Base-by-base conservation (phyloP, 92 coral and sea anemone genomes). In the Phenganax marumi region DNA sequence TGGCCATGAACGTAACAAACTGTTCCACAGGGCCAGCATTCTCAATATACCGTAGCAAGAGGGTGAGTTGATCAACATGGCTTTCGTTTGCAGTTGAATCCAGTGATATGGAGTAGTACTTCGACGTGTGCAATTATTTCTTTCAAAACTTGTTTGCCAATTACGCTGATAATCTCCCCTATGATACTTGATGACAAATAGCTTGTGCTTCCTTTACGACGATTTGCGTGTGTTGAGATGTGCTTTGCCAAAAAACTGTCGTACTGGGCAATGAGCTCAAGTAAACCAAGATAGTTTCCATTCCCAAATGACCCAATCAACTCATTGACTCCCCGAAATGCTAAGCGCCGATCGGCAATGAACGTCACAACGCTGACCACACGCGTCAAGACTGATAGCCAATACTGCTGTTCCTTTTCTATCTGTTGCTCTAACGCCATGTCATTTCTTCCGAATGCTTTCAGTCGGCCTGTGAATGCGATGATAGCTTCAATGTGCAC, bases 91-190 rank as follows among this genome's bases (percentile, higher is more conserved):
- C 10, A 10, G 60, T 54, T 10, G 60, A 54, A 54, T 54, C 60
- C 60, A 54, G 60, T 54, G 60, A 54, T 10, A 54, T 54, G 60
- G 60, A 54, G 60, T 54, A 54, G 60, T 54, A 54, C 60, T 54
- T 54, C 60, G 60, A 54, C 17, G 60, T 17, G 60, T 54, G 60
- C 60, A 54, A 54, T 54, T 10, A 54, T 17, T 54, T 54, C 60
- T 17, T 54, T 17, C 60, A 54, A 54, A 54, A 54, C 60, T 54
- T 54, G 60, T 54, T 54, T 54, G 60, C 60, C 60, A 54, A 54
- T 54, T 54, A 54, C 60, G 60, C 60, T 54, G 60, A 54, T 54
- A 17, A 54, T 17, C 60, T 54, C 60, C 60, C 17, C n/a, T n/a
- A 54, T 54, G 60, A 54, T 54, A 10, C 10, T 54, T 54, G 60